Conservation (phyloP, 2,113 vertebrate species). For the Aptenodytes patagonicus region DNA sequence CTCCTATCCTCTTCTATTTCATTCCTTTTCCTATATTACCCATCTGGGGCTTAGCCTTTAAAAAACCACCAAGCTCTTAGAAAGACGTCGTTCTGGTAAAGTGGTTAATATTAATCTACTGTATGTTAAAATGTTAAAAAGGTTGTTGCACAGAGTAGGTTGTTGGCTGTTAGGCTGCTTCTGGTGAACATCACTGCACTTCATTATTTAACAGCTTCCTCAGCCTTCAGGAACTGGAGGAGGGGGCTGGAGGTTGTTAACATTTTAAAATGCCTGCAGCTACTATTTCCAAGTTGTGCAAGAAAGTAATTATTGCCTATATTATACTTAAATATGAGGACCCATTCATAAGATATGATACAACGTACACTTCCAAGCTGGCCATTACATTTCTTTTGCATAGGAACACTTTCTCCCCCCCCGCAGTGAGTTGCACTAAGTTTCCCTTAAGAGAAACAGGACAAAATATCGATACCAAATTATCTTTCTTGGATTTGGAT, state of each 20-base stretch:
- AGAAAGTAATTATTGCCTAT: background rate
- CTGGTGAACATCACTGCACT: background rate
- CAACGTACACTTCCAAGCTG: background rate
- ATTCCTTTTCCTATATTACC: background rate
- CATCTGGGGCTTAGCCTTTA: background rate
- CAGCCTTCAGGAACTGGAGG: background rate
- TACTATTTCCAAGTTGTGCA: background rate
- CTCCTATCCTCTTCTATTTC: background rate
- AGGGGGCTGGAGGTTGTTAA: constrained; percentile 20
- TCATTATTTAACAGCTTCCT: constrained; percentile 22
- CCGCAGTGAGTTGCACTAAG: background rate
- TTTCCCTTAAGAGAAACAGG: background rate
- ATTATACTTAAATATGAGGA: constrained; percentile 5
- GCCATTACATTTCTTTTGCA: background rate
- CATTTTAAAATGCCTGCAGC: constrained; percentile 1
- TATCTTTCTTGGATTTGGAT: background rate
- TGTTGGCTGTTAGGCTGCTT: background rate
- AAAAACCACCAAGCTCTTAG: background rate
- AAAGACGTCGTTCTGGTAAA: background rate
- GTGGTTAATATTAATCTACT: background rate
- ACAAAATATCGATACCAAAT: background rate
- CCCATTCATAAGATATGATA: background rate
- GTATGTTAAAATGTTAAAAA: background rate
- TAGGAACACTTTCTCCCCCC: rapidly evolving
- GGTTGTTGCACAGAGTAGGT: background rate